phyloP scores from a whole-genome alignment of 2,113 vertebrate species.

The Felis chaus region DNA sequence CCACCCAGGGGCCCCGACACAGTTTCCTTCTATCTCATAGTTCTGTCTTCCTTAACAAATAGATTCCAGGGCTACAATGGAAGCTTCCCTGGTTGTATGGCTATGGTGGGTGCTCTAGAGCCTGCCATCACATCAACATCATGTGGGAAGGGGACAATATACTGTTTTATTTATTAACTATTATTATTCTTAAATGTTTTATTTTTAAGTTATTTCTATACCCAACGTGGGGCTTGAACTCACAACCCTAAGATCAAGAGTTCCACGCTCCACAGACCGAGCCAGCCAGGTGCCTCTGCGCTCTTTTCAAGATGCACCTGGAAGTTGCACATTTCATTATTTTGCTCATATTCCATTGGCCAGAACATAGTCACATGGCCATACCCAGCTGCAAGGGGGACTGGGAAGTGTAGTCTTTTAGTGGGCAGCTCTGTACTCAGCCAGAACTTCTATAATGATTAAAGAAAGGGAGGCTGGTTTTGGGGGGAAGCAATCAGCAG shows the following conservation, averaged over 20 bases:
- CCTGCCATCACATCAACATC: neutral
- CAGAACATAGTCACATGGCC: neutral
- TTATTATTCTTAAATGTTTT: too few species aligned
- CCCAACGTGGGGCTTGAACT: too few species aligned
- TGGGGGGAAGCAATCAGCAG: neutral
- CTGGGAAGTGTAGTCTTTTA: neutral
- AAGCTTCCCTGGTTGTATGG: neutral
- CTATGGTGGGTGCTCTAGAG: neutral
- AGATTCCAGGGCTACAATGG: neutral
- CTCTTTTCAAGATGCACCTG: neutral
- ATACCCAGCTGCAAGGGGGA: neutral
- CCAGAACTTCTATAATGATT: neutral
- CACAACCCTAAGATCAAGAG: too few species aligned
- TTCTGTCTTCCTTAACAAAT: neutral
- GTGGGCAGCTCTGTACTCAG: neutral
- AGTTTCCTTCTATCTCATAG: neutral
- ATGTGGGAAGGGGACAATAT: neutral
- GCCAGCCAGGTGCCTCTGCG: too few species aligned
- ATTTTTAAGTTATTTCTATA: too few species aligned
- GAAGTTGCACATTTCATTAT: neutral
- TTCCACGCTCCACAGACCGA: too few species aligned
- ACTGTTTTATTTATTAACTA: neutral
- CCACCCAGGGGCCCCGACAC: too few species aligned
- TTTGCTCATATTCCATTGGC: neutral
- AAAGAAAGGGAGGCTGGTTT: neutral